Percentiles rank a stretch among this genome's conserved stretches.
phyloP scores from a whole-genome alignment of 2,888 invertebrate species.

The Melikaiella ostensackeni region DNA sequence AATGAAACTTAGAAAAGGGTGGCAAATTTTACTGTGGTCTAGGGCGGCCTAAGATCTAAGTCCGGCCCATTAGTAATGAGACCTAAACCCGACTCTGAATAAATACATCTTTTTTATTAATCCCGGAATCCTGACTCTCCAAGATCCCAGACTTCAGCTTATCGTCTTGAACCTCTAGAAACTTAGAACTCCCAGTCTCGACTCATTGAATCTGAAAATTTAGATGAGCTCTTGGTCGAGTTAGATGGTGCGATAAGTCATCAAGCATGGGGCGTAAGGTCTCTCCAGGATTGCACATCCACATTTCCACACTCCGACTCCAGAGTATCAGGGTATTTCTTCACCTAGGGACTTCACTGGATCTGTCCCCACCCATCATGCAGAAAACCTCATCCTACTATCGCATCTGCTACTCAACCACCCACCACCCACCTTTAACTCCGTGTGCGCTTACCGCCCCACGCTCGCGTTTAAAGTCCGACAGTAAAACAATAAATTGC shows the following conservation, averaged over 20 bases:
- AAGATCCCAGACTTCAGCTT: no score
- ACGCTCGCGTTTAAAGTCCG: conserved; percentile 62
- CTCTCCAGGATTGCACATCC: conserved; percentile 30
- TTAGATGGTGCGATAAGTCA: conserved; percentile 35
- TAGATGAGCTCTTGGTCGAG: conserved; percentile 23
- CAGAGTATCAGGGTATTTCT: not conserved
- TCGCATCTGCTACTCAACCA: conserved; percentile 54
- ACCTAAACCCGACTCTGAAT: not conserved
- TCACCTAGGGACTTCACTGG: conserved; percentile 47
- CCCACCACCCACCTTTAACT: conserved; percentile 55
- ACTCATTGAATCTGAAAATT: conserved; percentile 28
- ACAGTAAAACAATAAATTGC: conserved; percentile 75
- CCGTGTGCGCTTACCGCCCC: conserved; percentile 50
- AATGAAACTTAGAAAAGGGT: no score
- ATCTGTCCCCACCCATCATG: conserved; percentile 45
- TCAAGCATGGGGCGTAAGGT: conserved; percentile 8
- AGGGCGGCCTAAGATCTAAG: no score
- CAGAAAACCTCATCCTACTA: conserved; percentile 46
- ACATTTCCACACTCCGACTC: not conserved
- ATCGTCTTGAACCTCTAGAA: conserved; percentile 10
- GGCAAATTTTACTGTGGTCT: no score
- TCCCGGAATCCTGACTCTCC: no score
- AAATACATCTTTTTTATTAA: not conserved
- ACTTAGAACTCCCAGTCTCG: conserved; percentile 30
- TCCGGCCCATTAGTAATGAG: no score